A percentile compares a stretch with the other conserved stretches of the same genome.
phyloP scores from a whole-genome alignment of 2,888 invertebrate species.

The Alcis repandata region DNA sequence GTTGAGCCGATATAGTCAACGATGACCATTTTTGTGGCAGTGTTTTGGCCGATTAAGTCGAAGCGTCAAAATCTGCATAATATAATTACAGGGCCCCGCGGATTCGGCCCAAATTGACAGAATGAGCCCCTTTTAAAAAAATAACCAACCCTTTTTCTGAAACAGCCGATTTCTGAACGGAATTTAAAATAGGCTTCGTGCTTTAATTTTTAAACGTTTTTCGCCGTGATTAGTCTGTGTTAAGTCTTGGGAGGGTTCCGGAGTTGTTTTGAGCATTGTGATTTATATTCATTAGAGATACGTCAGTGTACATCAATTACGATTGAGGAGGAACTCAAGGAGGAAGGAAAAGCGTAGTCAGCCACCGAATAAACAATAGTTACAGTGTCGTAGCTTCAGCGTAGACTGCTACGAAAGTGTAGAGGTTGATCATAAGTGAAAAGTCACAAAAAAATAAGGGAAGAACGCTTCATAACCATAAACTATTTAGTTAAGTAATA shows the following conservation, averaged over 20 bases:
- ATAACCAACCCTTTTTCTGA: constrained; percentile 35
- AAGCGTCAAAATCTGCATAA: constrained; percentile 45
- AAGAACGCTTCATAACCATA: too few relatives aligned
- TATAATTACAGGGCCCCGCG: constrained; percentile 42
- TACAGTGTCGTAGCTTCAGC: background rate
- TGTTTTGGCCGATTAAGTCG: constrained; percentile 25
- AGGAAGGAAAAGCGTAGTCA: background rate
- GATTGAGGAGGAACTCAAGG: background rate
- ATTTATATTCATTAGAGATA: background rate
- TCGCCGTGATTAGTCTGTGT: constrained; percentile 30
- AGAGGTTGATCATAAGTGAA: background rate
- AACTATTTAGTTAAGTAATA: too few relatives aligned
- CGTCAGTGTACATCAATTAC: background rate
- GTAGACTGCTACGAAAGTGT: background rate
- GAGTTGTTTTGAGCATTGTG: constrained; percentile 1
- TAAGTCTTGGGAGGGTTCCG: background rate
- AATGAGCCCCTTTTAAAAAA: constrained; percentile 36
- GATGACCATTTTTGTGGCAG: constrained; percentile 16
- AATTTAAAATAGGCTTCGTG: constrained; percentile 40
- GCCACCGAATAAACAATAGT: background rate
- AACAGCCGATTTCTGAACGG: constrained; percentile 33
- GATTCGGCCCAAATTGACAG: constrained; percentile 39
- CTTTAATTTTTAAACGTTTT: constrained; percentile 40
- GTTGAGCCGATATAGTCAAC: background rate
- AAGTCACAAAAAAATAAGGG: background rate